phyloP scores from a whole-genome alignment of 1,140 invertebrate genomes.

The Ptiloglossa arizonensis region DNA sequence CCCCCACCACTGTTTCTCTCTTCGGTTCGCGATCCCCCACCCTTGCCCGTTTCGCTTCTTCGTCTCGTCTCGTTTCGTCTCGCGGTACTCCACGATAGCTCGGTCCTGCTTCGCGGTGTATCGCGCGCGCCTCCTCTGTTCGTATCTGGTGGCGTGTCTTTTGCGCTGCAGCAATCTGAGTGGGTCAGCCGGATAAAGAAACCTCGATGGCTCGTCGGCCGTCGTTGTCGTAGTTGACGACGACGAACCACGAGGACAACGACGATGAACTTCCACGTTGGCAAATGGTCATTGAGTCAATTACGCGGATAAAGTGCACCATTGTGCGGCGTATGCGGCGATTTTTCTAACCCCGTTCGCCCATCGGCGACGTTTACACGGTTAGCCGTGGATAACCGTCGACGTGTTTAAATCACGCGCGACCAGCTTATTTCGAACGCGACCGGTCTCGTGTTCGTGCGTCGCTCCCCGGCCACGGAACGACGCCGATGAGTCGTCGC shows the following conservation, averaged over 20 bases:
- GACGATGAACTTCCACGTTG: constrained; percentile 66
- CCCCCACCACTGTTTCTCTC: too few relatives aligned
- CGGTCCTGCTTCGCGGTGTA: not conserved
- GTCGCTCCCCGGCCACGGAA: not conserved
- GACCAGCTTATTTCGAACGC: constrained; percentile 33
- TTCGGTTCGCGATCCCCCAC: too few relatives aligned
- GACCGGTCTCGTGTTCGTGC: not conserved
- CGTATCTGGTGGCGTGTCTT: constrained; percentile 48
- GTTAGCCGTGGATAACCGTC: constrained; percentile 58
- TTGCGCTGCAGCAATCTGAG: constrained; percentile 69
- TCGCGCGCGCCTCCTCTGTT: not conserved
- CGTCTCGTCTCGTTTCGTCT: constrained; percentile 8
- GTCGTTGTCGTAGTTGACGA: constrained; percentile 50
- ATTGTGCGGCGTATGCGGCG: constrained; percentile 76
- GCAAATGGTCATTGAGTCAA: constrained; percentile 80
- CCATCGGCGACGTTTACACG: constrained; percentile 52
- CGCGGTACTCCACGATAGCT: not conserved
- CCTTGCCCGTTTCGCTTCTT: not conserved
- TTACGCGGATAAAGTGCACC: constrained; percentile 79
- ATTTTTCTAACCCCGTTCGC: constrained; percentile 78
- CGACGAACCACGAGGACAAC: constrained; percentile 34
- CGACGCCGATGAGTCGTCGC: not conserved
- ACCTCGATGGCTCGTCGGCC: constrained; percentile 59
- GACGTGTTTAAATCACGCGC: constrained; percentile 59
- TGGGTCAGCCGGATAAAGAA: constrained; percentile 75